Evolutionary conservation across 2,113 vertebrate genomes (phyloP), one percentile per base, ranked within the genome.

Genomic region (Onychostruthus taczanowskii): DNA sequence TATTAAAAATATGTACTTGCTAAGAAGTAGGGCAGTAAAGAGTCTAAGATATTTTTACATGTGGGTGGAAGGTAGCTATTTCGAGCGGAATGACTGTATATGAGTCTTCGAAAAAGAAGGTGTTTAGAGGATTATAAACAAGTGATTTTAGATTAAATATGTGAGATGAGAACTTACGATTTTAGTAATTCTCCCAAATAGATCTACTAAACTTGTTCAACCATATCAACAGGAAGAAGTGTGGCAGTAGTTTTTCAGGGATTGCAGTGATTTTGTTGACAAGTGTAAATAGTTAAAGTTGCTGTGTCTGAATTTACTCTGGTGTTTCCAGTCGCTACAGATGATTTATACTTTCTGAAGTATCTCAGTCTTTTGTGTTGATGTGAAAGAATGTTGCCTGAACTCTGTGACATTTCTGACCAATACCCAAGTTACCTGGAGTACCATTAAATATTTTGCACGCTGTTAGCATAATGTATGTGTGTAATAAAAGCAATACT

Each of bases 401-500:
- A 84, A 56, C 7, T 68, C 52, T 3, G 1, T 3, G 23, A 21
- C 9, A 8, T 90, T 91, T 83, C n/a, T 91, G 39, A 55, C 16
- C 33, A 20, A 4, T 18, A 41, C 9, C 41, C 13, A 15, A 24
- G 15, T 73, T 79, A 46, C 7, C 1, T 28, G 24, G 28, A 30
- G 4, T 82, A 23, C 26, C 0, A 0, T 5, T 1, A 50, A 61
- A 55, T 21, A 18, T 39, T 73, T 58, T 19, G 9, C 2, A 2
- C 59, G 16, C 26, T 50, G 10, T 76, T 94, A 83, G 10, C 21
- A 4, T 73, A 26, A 22, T 21, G 2, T 49, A 13, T 39, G 13
- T 23, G 2, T 56, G 10, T 84, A 47, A 27, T 33, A 47, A 72
- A 80, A 47, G 4, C 9, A 58, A 2, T 55, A 16, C 4, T 53